phyloP scores from a whole-genome alignment of 2,888 invertebrate species.

The Calliopum simillimum region DNA sequence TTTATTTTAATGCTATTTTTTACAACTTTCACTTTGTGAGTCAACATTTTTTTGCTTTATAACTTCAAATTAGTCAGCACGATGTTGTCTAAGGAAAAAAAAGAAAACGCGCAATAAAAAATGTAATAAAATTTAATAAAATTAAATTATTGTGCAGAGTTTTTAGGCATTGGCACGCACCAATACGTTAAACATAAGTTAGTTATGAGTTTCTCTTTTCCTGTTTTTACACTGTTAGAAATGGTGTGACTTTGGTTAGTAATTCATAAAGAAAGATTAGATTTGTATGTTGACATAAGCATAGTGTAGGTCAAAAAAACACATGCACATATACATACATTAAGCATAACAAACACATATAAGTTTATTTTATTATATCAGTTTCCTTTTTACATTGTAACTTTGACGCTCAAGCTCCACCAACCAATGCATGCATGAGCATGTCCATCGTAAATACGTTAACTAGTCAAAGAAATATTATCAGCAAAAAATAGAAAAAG shows the following conservation, averaged over 20 bases:
- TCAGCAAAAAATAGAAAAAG: too few relatives aligned
- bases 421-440: background rate
- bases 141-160: slow-evolving; percentile 28
- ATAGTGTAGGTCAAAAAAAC: slow-evolving; percentile 9
- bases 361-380: background rate
- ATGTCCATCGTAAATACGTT: background rate
- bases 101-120: background rate
- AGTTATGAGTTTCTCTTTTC: background rate
- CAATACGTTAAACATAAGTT: background rate
- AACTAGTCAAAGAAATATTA: too few relatives aligned
- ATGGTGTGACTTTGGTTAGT: slow-evolving; percentile 46
- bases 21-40: slow-evolving; percentile 25
- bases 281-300: background rate
- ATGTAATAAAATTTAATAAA: background rate
- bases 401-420: background rate
- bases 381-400: background rate
- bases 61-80: background rate
- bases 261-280: slow-evolving; percentile 43
- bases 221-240: slow-evolving; percentile 32
- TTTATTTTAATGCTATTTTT: slow-evolving; percentile 26
- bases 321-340: slow-evolving; percentile 1
- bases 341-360: background rate
- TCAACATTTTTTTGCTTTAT: background rate
- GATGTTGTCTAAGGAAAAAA: too few relatives aligned
- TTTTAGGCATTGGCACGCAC: background rate